Base-by-base conservation (phyloP, 2,113 vertebrate genomes). In the Misgurnus mizolepis region DNA sequence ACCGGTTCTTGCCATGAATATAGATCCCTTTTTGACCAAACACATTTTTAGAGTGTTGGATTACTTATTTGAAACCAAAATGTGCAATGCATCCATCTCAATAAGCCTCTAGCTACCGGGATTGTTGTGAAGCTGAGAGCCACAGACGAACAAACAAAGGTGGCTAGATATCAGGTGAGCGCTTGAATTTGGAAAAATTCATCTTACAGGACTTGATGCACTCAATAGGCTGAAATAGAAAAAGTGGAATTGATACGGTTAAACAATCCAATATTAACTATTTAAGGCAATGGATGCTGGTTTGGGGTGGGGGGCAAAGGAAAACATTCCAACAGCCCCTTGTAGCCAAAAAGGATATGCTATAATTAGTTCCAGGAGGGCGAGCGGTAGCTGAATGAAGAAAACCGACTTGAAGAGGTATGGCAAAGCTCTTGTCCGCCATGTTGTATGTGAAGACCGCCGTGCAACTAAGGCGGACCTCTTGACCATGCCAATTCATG, bases 341-440 rank as follows among this genome's bases (percentile, higher is more conserved):
- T 86, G 82, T 85, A 85, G 83, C 86, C 84, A 85, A 87, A 87
- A 84, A 86, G 86, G 83, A 85, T 86, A 84, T 83, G 84, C 84
- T 85, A 85, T 88, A 89, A 89, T 89, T 85, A 89, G 85, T 88
- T 89, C 84, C 86, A 87, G 86, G 88, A 88, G 85, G 73, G 79
- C 71, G 72, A 86, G 79, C 81, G 39, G 84, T 82, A 78, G 84
- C 85, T 87, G 87, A 87, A 88, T 83, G 69, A 83, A 86, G 84
- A 85, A 85, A 85, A 85, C 86, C 56, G 80, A 81, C 85, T 86
- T 47, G 80, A 82, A 80, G 47, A 80, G 78, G 80, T 73, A 81
- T 58, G 70, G 65, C 77, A 67, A 83, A 79, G 67, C 77, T 85
- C 80, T 62, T 86, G 74, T 84, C 65, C 53, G 80, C 79, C 61